Percentiles rank a stretch among this genome's conserved stretches.
phyloP scores from a whole-genome alignment of 2,888 invertebrate genomes.

The Lacanobia wlatinum region DNA sequence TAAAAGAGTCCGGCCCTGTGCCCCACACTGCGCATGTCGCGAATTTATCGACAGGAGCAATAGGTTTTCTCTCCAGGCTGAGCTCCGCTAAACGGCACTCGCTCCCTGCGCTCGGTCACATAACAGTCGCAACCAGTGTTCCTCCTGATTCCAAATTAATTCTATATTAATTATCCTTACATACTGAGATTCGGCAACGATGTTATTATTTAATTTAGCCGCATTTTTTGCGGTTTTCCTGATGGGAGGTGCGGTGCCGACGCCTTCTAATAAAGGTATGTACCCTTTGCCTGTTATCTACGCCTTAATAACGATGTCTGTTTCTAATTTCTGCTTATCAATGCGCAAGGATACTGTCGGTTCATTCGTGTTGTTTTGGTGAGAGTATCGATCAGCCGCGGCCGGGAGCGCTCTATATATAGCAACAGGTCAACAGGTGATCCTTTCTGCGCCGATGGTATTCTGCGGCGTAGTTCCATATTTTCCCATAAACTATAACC shows the following conservation, averaged over 20 bases:
- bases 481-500: conserved; percentile 74
- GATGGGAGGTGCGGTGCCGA: conserved; percentile 81
- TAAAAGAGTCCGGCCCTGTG: conserved; percentile 77
- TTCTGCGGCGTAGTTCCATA: conserved; percentile 77
- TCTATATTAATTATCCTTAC: conserved; percentile 61
- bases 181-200: conserved; percentile 65
- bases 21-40: conserved; percentile 87
- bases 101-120: conserved; percentile 80
- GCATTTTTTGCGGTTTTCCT: conserved; percentile 86
- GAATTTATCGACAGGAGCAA: conserved; percentile 87
- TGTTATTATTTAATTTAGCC: conserved; percentile 85
- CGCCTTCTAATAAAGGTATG: conserved; percentile 86
- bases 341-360: conserved; percentile 30
- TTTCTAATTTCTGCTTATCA: conserved; percentile 33
- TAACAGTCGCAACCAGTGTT: conserved; percentile 78
- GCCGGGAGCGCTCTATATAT: conserved; percentile 84
- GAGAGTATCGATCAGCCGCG: conserved; percentile 80
- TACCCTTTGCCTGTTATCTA: conserved; percentile 34
- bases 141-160: conserved; percentile 65
- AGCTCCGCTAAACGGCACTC: conserved; percentile 82
- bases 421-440: conserved; percentile 86
- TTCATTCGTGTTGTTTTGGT: conserved; percentile 71
- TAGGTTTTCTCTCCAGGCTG: conserved; percentile 80
- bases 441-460: conserved; percentile 75
- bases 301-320: conserved; percentile 17